Evolutionary conservation across 2,797 vertebrate genomes (phyloP).

Genomic region (Ambastaia sidthimunki): DNA sequence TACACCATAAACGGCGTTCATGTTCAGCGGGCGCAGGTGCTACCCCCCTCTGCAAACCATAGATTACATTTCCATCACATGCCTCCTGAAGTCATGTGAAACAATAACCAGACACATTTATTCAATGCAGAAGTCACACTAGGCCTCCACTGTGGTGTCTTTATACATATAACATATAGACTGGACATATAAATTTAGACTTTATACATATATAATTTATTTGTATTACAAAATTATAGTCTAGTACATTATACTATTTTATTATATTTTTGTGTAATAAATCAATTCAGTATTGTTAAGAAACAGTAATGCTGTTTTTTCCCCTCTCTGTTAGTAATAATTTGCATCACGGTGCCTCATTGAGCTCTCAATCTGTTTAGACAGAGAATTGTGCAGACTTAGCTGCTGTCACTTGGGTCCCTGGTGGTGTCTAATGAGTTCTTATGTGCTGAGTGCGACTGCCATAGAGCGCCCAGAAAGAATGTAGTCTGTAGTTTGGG

Average conservation of each 20-base stretch:
- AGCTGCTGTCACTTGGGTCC: conserved; percentile 47
- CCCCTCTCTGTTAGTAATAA: conserved; percentile 25
- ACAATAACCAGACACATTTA: conserved; percentile 29
- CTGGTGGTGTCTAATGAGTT: conserved; percentile 56
- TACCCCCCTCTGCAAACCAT: conserved; percentile 21
- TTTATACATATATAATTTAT: not conserved
- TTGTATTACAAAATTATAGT: not conserved
- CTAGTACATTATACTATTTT: not conserved
- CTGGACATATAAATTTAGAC: not conserved
- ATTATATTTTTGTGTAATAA: not conserved
- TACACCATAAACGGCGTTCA: conserved; percentile 34
- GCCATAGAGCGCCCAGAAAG: not conserved
- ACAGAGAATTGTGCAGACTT: conserved; percentile 46
- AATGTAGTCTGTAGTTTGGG: not conserved
- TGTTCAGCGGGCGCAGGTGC: conserved; percentile 35
- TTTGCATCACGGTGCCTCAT: conserved; percentile 37
- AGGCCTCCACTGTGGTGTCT: not conserved
- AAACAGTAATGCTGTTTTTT: not conserved
- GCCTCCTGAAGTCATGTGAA: conserved; percentile 43
- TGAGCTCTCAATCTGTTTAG: conserved; percentile 49
- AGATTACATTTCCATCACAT: conserved; percentile 35
- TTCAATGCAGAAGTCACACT: conserved; percentile 5
- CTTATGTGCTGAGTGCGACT: conserved; percentile 27
- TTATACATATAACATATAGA: not conserved
- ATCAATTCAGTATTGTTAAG: conserved; percentile 11